A percentile compares a stretch with the other conserved stretches of the same genome.
These are phyloP conservation scores for Sander vitreus DNA, from an alignment of 2,113 vertebrate species.

Conservation along the genomic window DNA sequence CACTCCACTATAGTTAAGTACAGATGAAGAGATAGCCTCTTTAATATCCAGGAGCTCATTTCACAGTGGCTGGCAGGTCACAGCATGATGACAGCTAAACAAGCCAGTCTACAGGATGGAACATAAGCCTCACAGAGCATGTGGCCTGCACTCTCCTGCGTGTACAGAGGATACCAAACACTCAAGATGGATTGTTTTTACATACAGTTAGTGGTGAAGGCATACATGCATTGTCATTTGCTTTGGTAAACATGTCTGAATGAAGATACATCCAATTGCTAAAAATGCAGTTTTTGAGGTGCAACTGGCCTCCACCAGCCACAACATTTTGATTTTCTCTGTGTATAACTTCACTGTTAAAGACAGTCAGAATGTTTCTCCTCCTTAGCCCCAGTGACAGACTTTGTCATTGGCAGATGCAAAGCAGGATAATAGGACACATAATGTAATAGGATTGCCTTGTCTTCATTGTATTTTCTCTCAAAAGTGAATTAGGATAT, in stretches of 20 bases:
- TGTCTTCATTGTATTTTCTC: constrained; percentile 66
- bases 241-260: constrained; percentile 29
- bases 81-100: constrained; percentile 81
- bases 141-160: constrained; percentile 23
- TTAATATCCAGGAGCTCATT: constrained; percentile 83
- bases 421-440: constrained; percentile 63
- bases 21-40: constrained; percentile 82
- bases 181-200: constrained; percentile 35
- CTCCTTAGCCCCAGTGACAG: constrained; percentile 36
- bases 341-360: constrained; percentile 12
- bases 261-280: constrained; percentile 25
- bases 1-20: constrained; percentile 72
- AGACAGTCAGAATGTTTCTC: constrained; percentile 36
- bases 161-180: constrained; percentile 39
- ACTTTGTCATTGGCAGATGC: constrained; percentile 72
- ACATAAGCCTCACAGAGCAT: constrained; percentile 62
- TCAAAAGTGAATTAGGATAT: constrained; percentile 77
- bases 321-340: constrained; percentile 7
- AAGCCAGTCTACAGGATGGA: constrained; percentile 71
- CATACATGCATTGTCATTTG: constrained; percentile 19
- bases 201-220: constrained; percentile 32
- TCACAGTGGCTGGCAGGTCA: constrained; percentile 78
- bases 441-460: constrained; percentile 68
- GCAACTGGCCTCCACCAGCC: constrained; percentile 17
- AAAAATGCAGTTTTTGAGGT: constrained; percentile 1